phyloP scores from a whole-genome alignment of 2,888 invertebrate genomes.

The Eustalomyia histrio region DNA sequence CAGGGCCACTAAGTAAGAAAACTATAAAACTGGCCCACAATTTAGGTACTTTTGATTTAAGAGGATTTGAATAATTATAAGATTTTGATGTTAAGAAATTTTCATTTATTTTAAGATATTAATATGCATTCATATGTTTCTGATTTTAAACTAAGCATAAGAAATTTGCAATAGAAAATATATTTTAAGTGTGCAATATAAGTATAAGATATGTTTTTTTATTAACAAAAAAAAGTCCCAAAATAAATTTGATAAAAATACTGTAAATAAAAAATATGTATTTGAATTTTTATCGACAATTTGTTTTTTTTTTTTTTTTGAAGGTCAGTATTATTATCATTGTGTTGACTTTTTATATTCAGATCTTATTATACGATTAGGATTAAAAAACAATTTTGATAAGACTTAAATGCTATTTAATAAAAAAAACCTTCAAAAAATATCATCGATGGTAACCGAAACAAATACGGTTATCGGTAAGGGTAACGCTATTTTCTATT shows the following conservation, averaged over 20 bases:
- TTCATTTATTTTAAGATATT: neutral
- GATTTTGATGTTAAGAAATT: constrained; percentile 14
- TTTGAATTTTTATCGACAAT: neutral
- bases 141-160: neutral
- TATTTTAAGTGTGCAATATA: neutral
- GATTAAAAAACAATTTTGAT: no score
- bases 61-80: constrained; percentile 32
- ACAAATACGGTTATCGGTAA: no score
- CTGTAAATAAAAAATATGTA: neutral
- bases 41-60: neutral
- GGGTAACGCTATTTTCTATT: no score
- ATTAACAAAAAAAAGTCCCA: neutral
- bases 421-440: no score
- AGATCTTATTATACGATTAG: neutral
- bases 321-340: no score
- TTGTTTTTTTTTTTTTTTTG: no score
- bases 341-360: neutral
- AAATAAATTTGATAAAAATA: neutral
- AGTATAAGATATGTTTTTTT: neutral
- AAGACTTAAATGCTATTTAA: no score
- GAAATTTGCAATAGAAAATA: neutral
- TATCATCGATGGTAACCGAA: no score
- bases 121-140: neutral
- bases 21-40: no score
- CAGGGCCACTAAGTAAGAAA: no score